phyloP scores from a whole-genome alignment of 2,113 vertebrate species.

The Mastomys coucha region DNA sequence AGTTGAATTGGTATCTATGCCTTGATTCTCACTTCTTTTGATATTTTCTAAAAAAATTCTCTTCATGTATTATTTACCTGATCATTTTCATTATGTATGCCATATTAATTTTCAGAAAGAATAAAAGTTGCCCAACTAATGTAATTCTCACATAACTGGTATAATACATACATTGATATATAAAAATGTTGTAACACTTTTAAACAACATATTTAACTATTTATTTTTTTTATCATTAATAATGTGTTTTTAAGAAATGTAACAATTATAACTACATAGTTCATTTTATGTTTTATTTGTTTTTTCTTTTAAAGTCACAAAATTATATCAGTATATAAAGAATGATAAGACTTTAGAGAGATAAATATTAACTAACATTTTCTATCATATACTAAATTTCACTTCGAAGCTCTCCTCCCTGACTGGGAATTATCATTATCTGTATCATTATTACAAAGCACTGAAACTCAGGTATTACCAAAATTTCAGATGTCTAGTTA shows the following conservation, averaged over 20 bases:
- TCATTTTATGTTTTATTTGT: not conserved
- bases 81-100: not conserved
- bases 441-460: constrained; percentile 1
- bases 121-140: not conserved
- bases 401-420: not conserved
- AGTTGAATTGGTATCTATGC: not conserved
- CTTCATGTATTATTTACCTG: not conserved
- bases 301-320: not conserved
- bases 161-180: not conserved
- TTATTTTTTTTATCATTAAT: not conserved
- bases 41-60: not conserved
- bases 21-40: not conserved
- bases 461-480: not conserved
- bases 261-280: not conserved
- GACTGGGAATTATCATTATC: not conserved
- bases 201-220: not conserved
- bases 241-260: not conserved
- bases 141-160: not conserved
- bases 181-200: not conserved
- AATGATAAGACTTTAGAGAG: not conserved
- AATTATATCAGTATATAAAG: not conserved
- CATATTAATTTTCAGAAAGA: not conserved
- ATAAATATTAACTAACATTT: not conserved
- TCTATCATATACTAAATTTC: not conserved
- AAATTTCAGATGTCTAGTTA: not conserved